phyloP scores from a whole-genome alignment of 2,113 vertebrate species.

The Forbesichthys papilliferus region DNA sequence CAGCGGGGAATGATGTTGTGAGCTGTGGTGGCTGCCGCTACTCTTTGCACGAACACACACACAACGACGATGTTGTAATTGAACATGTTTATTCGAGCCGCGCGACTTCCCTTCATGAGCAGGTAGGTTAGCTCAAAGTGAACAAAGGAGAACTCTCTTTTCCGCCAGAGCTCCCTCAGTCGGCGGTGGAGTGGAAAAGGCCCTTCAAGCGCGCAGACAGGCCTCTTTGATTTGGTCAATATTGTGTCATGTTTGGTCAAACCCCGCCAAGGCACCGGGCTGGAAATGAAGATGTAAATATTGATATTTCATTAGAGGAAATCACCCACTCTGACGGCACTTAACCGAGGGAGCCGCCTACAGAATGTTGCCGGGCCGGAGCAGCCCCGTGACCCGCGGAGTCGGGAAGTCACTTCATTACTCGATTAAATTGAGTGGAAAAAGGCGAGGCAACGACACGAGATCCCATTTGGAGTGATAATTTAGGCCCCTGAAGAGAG shows the following conservation, averaged over 20 bases:
- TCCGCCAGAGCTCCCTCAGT: constrained; percentile 28
- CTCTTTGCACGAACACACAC: neutral
- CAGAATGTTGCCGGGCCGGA: constrained; percentile 68
- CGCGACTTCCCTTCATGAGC: constrained; percentile 3
- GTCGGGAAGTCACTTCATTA: constrained; percentile 84
- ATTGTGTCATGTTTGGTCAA: constrained; percentile 80
- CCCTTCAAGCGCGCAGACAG: constrained; percentile 63
- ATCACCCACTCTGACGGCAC: constrained; percentile 76
- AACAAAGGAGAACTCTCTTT: constrained; percentile 40
- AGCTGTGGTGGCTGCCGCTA: constrained; percentile 2
- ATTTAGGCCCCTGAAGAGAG: constrained; percentile 76
- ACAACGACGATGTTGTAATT: constrained; percentile 18
- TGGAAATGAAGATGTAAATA: constrained; percentile 84
- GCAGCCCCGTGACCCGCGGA: constrained; percentile 70
- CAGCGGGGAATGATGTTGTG: constrained; percentile 20
- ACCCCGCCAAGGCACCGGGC: constrained; percentile 71
- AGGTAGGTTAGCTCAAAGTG: constrained; percentile 32
- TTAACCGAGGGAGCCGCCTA: constrained; percentile 71
- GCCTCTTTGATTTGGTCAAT: constrained; percentile 75
- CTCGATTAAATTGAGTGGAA: constrained; percentile 85
- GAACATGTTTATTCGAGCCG: neutral
- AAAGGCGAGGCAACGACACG: constrained; percentile 77
- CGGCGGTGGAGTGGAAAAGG: constrained; percentile 66
- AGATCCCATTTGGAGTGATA: constrained; percentile 82
- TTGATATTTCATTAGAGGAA: constrained; percentile 83